A percentile compares a stretch with the other conserved stretches of the same genome.
Conservation (phyloP, 2,797 vertebrate species). For the Yasuhikotakia modesta region DNA sequence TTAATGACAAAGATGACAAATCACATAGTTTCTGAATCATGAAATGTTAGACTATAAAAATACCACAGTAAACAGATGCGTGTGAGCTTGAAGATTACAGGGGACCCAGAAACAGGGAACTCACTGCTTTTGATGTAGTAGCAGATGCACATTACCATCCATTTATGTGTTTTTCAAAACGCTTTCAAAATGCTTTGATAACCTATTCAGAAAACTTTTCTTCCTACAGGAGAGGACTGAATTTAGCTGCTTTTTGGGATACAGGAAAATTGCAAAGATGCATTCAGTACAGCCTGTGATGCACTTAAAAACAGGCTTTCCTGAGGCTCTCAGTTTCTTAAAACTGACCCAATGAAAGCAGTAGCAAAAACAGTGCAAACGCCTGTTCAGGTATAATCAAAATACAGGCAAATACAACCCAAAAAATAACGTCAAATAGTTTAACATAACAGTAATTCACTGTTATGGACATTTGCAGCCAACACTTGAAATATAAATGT, state of each 20-base stretch:
- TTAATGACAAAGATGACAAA: conserved; percentile 19
- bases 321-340: not conserved
- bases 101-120: conserved; percentile 5
- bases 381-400: conserved; percentile 1
- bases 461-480: no score
- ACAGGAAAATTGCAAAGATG: not conserved
- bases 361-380: not conserved
- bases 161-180: conserved; percentile 4
- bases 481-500: no score
- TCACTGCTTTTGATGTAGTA: conserved; percentile 46
- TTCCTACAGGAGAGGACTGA: conserved; percentile 14
- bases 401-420: not conserved
- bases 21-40: conserved; percentile 37
- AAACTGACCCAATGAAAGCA: not conserved
- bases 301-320: conserved; percentile 20
- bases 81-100: conserved; percentile 55
- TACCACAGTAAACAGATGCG: conserved; percentile 50
- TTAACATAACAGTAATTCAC: not conserved
- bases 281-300: conserved; percentile 8
- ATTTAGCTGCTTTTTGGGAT: conserved; percentile 16
- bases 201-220: conserved; percentile 28
- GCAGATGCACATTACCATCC: conserved; percentile 44
- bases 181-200: conserved; percentile 45
- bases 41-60: conserved; percentile 44
- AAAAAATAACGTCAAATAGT: not conserved